Base-by-base conservation (phyloP, 2,888 invertebrate genomes). In the Rhamnusium bicolor region DNA sequence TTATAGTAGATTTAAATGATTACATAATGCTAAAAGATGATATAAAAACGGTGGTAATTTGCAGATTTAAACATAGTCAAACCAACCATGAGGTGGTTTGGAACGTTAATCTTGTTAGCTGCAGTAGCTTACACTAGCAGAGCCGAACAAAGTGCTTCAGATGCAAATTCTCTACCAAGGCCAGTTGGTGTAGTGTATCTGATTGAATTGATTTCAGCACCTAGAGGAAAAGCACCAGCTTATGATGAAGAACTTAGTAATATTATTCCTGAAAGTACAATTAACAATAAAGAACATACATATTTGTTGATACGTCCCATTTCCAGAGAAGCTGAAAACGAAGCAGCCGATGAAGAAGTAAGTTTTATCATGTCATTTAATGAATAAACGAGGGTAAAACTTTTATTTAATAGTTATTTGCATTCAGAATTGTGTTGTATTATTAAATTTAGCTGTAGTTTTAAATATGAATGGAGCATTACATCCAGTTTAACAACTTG, bases 11-110 rank as follows among this genome's bases (percentile, higher is more conserved):
- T 24, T 6, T 29, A 7, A 10, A 19, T 2, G 10, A 18, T 65
- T 65, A 65, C 65, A 53, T 65, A 65, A 65, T 32, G 6, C 4
- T 5, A 4, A n/a, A 46, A 18, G 54, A 56, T 1, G 7, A 12
- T 67, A 67, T 67, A 67, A 67, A 67, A 67, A 56, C 67, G 19
- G 10, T 12, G 24, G n/a, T 32, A 19, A 65, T 32, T 14, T 24
- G 18, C 14, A 19, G 8, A 65, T 1, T 5, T 29, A 12, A 5
- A 27, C 53, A 65, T 53, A 40, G n/a, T 40, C 40, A 40, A 65
- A 40, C 53, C 40, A 53, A 54, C 32, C 65, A 65, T 65, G 65
- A 65, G 27, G 65, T 65, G 65, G 65, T 65, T 65, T 32, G 53
- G 24, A 40, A 29, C 40, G 29, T 29, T 65, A 29, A 10, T 19